These are phyloP conservation scores for Dasyprocta punctata DNA, from an alignment of 2,113 vertebrate species.

Conservation along the genomic window DNA sequence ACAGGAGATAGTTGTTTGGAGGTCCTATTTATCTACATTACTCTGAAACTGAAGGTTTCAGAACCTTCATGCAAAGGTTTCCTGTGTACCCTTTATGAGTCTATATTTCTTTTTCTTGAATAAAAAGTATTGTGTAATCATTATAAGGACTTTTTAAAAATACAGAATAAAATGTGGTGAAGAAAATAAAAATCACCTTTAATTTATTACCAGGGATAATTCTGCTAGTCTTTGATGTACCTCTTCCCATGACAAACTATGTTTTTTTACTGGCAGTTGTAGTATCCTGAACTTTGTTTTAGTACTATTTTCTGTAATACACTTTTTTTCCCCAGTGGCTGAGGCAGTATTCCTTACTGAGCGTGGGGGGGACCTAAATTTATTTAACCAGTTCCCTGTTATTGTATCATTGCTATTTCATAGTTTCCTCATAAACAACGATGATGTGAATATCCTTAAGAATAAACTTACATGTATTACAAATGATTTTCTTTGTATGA, in stretches of 20 bases:
- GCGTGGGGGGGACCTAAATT: background rate
- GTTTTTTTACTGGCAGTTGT: background rate
- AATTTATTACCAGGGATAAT: background rate
- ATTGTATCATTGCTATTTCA: background rate
- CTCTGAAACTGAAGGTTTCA: background rate
- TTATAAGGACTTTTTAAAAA: slow-evolving; percentile 35
- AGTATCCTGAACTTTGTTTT: background rate
- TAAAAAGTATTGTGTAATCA: background rate
- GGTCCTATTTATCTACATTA: slow-evolving; percentile 27
- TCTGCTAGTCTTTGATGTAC: background rate
- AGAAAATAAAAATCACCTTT: slow-evolving; percentile 18
- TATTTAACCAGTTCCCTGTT: background rate
- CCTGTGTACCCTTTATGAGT: background rate
- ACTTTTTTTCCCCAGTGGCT: background rate
- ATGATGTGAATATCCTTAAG: background rate
- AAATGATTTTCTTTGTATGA: slow-evolving; percentile 9
- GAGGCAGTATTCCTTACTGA: background rate
- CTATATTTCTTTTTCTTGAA: background rate
- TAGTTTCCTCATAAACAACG: background rate
- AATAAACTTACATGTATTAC: background rate
- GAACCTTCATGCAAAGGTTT: background rate
- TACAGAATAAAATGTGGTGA: background rate
- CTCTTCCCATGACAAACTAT: background rate
- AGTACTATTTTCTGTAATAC: background rate
- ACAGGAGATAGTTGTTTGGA: background rate